Conservation (phyloP, 2,113 vertebrate species). For the Peromyscus polionotus region DNA sequence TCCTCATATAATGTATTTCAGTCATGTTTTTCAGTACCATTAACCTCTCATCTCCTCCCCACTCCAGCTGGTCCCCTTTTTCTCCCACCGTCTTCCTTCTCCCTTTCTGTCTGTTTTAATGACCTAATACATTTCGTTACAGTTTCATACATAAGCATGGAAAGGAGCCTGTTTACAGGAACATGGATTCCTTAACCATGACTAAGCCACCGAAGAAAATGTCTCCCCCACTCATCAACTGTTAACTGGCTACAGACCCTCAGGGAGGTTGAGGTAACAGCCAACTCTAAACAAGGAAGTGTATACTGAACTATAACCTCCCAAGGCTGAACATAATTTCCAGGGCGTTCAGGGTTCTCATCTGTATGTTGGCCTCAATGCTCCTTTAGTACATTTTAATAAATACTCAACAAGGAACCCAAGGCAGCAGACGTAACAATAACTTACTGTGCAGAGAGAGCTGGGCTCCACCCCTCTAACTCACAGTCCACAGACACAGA, state of each 20-base stretch:
- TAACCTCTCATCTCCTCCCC: rapidly evolving
- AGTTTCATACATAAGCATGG: no score
- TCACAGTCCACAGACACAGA: not conserved
- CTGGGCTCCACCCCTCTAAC: not conserved
- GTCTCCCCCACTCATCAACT: not conserved
- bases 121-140: not conserved
- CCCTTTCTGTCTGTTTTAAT: not conserved
- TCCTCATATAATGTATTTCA: not conserved
- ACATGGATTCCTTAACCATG: not conserved
- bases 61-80: not conserved
- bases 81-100: not conserved
- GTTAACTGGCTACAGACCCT: no score
- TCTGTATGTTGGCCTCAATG: not conserved
- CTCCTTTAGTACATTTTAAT: no score
- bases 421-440: not conserved
- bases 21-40: not conserved
- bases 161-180: no score
- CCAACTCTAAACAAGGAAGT: not conserved
- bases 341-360: not conserved
- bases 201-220: not conserved
- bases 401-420: not conserved
- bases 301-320: not conserved
- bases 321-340: not conserved
- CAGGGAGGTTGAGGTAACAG: not conserved
- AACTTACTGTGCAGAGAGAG: slow-evolving; percentile 44